Percentiles rank a stretch among this genome's conserved stretches.
Evolutionary conservation across 1,140 invertebrate species (phyloP).

Genomic region (Coelopa frigida): DNA sequence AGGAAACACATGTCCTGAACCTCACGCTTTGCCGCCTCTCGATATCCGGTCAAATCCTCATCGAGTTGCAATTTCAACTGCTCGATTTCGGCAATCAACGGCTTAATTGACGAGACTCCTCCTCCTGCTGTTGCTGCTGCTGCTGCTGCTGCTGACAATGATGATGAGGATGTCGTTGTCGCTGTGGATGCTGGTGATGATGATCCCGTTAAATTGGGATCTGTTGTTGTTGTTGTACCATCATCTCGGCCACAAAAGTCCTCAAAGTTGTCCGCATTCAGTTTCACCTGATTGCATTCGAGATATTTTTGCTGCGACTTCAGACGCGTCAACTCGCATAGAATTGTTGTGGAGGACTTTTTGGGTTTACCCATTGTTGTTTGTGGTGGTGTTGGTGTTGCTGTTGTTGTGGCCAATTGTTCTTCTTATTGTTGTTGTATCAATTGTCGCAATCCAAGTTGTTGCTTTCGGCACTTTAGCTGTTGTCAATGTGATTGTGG

Average conservation of each 20-base stretch:
- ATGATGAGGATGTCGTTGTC: background rate
- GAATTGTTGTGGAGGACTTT: slow-evolving; percentile 21
- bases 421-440: too few species aligned
- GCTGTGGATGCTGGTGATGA: background rate
- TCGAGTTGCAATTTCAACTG: slow-evolving; percentile 20
- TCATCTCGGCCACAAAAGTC: slow-evolving; percentile 10
- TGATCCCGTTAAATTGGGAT: background rate
- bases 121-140: background rate
- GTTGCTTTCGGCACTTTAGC: too few species aligned
- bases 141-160: too few species aligned
- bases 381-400: too few species aligned
- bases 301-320: slow-evolving; percentile 43
- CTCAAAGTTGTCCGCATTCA: slow-evolving; percentile 26
- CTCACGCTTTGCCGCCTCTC: slow-evolving; percentile 17
- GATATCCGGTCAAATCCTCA: slow-evolving; percentile 19
- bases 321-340: slow-evolving; percentile 37
- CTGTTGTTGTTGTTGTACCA: slow-evolving; percentile 6
- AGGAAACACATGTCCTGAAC: slow-evolving; percentile 32
- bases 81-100: slow-evolving; percentile 30
- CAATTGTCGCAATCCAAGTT: too few species aligned
- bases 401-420: too few species aligned
- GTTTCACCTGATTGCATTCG: slow-evolving; percentile 37
- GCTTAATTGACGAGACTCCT: slow-evolving; percentile 4
- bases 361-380: too few species aligned
- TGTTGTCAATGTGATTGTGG: too few species aligned